A percentile compares a stretch with the other conserved stretches of the same genome.
These are phyloP conservation scores for Chrysomela aeneicollis DNA, from an alignment of 2,888 invertebrate genomes.

Conservation along the genomic window DNA sequence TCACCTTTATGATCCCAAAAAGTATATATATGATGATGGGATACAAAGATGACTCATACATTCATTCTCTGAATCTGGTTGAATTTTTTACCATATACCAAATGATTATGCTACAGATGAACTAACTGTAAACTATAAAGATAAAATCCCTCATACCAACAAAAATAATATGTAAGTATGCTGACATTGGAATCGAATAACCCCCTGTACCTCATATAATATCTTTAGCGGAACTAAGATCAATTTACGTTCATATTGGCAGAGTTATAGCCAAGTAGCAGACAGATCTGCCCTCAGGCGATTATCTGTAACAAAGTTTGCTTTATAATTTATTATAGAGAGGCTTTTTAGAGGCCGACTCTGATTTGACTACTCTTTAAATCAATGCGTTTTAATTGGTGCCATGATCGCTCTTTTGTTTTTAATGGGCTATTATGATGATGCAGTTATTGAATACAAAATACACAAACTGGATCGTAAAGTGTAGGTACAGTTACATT, in stretches of 20 bases:
- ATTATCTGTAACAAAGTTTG: conserved; percentile 46
- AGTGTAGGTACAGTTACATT: too few species aligned
- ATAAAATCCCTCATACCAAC: neutral
- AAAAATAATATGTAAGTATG: neutral
- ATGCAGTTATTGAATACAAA: conserved; percentile 13
- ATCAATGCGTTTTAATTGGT: conserved; percentile 28
- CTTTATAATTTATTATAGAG: conserved; percentile 43
- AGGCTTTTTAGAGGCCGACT: conserved; percentile 43
- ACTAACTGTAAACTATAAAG: too few species aligned
- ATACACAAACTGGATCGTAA: neutral
- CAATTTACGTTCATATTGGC: conserved; percentile 23
- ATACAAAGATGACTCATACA: too few species aligned
- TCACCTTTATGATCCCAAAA: neutral
- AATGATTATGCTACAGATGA: too few species aligned
- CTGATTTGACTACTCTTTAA: conserved; percentile 42
- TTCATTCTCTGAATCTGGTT: too few species aligned
- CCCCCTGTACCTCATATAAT: neutral
- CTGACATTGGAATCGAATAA: too few species aligned
- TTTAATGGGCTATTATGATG: conserved; percentile 14
- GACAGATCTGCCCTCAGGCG: conserved; percentile 48
- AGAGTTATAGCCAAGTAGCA: conserved; percentile 50
- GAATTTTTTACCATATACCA: too few species aligned
- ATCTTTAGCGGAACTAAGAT: neutral
- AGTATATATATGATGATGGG: too few species aligned
- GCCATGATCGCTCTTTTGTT: neutral